Conservation (phyloP, 1,140 invertebrate species). For the Hormaphis cornu region DNA sequence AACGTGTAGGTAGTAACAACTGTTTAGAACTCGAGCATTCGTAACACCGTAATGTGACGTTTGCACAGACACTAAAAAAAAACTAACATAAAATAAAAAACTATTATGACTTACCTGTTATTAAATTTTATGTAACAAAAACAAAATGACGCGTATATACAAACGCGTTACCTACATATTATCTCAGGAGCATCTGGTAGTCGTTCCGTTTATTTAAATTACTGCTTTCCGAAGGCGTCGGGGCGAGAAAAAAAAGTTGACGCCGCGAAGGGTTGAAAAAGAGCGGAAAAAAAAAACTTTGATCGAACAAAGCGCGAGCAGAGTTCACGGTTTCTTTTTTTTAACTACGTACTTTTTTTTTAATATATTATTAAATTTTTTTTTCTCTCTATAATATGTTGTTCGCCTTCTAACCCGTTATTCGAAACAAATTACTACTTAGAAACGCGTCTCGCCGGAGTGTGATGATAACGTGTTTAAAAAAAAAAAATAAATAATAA, state of each 20-base stretch:
- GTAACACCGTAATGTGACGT: no score
- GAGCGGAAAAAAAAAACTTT: background rate
- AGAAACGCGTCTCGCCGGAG: background rate
- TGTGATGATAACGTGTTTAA: background rate
- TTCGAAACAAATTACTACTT: conserved; percentile 13
- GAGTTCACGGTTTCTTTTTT: background rate
- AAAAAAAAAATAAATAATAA: conserved; percentile 20
- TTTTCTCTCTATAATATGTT: background rate
- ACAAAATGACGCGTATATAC: background rate
- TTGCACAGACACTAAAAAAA: no score
- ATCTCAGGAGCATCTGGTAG: conserved; percentile 27
- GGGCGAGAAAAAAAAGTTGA: conserved; percentile 21
- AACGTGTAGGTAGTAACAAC: no score
- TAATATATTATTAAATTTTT: no score
- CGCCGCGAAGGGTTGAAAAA: background rate
- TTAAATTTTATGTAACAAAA: no score
- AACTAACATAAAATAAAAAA: background rate
- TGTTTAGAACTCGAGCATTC: no score
- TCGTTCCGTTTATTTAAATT: conserved; percentile 27
- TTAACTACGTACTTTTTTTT: no score
- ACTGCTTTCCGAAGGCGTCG: conserved; percentile 17
- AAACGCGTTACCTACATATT: conserved; percentile 6
- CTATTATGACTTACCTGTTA: no score
- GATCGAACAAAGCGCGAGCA: background rate
- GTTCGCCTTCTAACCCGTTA: background rate